phyloP scores from a whole-genome alignment of 1,140 invertebrate species.

The Andricus grossulariae region DNA sequence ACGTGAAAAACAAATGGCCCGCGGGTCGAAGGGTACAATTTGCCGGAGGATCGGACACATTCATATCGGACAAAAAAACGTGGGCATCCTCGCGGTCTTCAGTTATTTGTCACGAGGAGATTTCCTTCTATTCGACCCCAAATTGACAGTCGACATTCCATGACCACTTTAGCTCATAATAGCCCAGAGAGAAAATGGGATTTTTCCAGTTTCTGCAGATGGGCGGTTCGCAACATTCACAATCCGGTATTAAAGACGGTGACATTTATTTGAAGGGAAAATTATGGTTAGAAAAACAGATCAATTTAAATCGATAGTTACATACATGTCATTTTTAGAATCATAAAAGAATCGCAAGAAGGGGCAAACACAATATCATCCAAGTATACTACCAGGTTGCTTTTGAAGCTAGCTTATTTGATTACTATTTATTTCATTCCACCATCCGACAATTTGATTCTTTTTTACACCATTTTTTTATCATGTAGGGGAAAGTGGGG shows the following conservation, averaged over 20 bases:
- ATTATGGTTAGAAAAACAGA: too few relatives aligned
- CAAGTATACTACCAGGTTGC: too few relatives aligned
- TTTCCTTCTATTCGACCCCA: not conserved
- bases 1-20: conserved; percentile 22
- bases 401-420: too few relatives aligned
- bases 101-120: not conserved
- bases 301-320: too few relatives aligned
- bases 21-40: conserved; percentile 13
- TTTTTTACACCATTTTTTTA: too few relatives aligned
- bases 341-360: too few relatives aligned
- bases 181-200: not conserved
- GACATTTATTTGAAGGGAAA: too few relatives aligned
- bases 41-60: conserved; percentile 22
- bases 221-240: not conserved
- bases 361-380: too few relatives aligned
- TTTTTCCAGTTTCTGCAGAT: not conserved
- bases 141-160: conserved; percentile 8
- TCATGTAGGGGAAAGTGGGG: too few relatives aligned
- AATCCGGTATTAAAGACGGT: not conserved
- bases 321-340: too few relatives aligned
- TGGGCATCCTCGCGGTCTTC: not conserved
- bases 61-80: conserved; percentile 16
- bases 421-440: too few relatives aligned
- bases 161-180: not conserved
- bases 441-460: too few relatives aligned